A percentile compares a stretch with the other conserved stretches of the same genome.
Evolutionary conservation across 2,888 invertebrate genomes (phyloP).

Genomic region (Sinelater perroti): DNA sequence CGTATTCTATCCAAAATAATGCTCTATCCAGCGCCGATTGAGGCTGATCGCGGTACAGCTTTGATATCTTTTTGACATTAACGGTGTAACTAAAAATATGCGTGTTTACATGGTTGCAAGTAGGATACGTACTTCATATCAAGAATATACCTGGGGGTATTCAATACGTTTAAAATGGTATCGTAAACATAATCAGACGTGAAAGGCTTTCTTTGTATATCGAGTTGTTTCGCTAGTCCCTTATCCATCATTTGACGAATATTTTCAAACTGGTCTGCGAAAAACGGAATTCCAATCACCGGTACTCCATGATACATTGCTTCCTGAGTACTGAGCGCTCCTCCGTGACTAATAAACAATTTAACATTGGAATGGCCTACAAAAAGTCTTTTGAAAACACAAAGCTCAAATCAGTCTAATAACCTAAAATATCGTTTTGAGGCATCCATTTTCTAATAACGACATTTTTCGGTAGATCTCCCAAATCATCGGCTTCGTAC

Average conservation of each 20-base stretch:
- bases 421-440: conserved; percentile 56
- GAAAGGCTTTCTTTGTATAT: conserved; percentile 34
- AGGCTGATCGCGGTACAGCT: conserved; percentile 38
- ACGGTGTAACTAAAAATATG: conserved; percentile 39
- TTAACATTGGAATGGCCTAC: conserved; percentile 41
- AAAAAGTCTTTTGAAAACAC: too few species aligned
- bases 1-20: conserved; percentile 42
- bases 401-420: too few species aligned
- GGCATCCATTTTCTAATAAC: conserved; percentile 54
- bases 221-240: conserved; percentile 44
- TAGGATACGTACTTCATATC: not conserved
- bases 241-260: conserved; percentile 37
- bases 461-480: conserved; percentile 54
- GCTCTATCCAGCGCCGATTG: conserved; percentile 40
- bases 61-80: conserved; percentile 37
- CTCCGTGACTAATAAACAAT: conserved; percentile 45
- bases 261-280: conserved; percentile 38
- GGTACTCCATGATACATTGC: conserved; percentile 43
- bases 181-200: conserved; percentile 39
- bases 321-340: conserved; percentile 44
- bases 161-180: not conserved
- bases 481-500: conserved; percentile 48
- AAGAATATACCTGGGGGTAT: not conserved
- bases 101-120: not conserved
- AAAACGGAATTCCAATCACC: conserved; percentile 42